These are phyloP conservation scores for Lucifuga dentata DNA, from an alignment of 2,113 vertebrate species.

Conservation along the genomic window DNA sequence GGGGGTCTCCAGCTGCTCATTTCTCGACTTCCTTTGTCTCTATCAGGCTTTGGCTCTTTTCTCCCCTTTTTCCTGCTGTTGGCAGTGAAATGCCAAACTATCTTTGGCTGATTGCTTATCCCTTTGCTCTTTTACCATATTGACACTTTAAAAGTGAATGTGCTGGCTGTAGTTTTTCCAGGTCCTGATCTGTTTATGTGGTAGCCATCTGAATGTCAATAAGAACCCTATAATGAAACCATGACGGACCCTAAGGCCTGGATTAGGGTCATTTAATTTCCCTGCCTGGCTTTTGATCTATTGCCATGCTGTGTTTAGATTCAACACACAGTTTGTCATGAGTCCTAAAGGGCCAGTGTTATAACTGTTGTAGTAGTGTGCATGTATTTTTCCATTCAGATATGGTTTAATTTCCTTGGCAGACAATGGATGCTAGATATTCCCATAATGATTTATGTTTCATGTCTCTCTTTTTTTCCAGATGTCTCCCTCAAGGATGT, in stretches of 20 bases:
- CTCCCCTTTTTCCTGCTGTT: not conserved
- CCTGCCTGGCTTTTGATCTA: conserved; percentile 12
- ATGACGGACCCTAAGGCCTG: not conserved
- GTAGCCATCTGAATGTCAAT: conserved; percentile 1
- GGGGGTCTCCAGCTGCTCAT: not conserved
- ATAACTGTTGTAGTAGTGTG: not conserved
- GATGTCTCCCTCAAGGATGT: conserved; percentile 97
- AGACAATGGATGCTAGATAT: not conserved
- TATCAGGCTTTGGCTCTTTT: not conserved
- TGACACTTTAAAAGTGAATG: conserved; percentile 3
- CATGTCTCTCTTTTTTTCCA: conserved; percentile 63
- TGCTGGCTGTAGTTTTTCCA: conserved; percentile 13
- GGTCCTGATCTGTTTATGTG: conserved; percentile 10
- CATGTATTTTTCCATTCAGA: conserved; percentile 10
- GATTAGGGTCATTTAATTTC: conserved; percentile 5
- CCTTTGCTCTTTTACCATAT: not conserved
- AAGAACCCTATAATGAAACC: conserved; percentile 13
- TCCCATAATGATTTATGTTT: not conserved
- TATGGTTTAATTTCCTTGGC: conserved; percentile 3
- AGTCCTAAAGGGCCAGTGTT: no score
- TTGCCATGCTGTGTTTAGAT: conserved; percentile 15
- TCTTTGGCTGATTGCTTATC: not conserved
- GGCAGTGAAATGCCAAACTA: not conserved
- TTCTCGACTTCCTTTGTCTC: not conserved
- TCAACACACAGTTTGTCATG: conserved; percentile 1